These are phyloP conservation scores for Macquaria australasica DNA, from an alignment of 2,113 vertebrate species.

Conservation along the genomic window DNA sequence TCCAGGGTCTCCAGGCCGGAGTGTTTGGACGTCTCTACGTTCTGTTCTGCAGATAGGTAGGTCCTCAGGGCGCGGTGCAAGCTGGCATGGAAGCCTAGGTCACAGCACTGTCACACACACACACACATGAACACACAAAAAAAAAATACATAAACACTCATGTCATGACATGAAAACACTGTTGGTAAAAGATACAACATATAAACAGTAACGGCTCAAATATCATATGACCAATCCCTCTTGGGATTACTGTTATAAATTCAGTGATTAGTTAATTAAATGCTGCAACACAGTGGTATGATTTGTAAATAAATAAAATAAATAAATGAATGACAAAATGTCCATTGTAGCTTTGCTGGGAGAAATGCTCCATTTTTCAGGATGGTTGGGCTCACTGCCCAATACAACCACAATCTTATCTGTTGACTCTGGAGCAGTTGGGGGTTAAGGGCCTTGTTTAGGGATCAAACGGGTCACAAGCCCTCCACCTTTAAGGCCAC, in stretches of 20 bases:
- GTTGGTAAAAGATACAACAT: not conserved
- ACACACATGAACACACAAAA: not conserved
- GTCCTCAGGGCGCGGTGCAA: slow-evolving; percentile 95
- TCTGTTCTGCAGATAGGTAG: slow-evolving; percentile 96
- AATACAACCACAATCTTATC: not conserved
- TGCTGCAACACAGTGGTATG: not conserved
- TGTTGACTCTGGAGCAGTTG: not conserved
- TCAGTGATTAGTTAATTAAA: not conserved
- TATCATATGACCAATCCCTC: not conserved
- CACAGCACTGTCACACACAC: slow-evolving; percentile 91
- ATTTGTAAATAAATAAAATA: too few relatives aligned
- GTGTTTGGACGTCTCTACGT: slow-evolving; percentile 95
- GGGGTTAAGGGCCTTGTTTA: too few relatives aligned
- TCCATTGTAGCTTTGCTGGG: too few relatives aligned
- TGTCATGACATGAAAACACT: not conserved
- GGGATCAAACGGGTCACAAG: not conserved
- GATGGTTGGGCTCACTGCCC: not conserved
- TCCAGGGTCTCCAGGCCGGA: slow-evolving; percentile 94
- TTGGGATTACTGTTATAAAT: not conserved
- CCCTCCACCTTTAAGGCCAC: not conserved
- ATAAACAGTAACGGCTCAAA: not conserved
- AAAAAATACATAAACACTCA: not conserved
- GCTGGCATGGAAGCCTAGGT: slow-evolving; percentile 97
- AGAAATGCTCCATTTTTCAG: too few relatives aligned
- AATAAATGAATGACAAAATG: too few relatives aligned